Evolutionary conservation across 2,888 invertebrate species (phyloP).

Genomic region (Cataglyphis livida): DNA sequence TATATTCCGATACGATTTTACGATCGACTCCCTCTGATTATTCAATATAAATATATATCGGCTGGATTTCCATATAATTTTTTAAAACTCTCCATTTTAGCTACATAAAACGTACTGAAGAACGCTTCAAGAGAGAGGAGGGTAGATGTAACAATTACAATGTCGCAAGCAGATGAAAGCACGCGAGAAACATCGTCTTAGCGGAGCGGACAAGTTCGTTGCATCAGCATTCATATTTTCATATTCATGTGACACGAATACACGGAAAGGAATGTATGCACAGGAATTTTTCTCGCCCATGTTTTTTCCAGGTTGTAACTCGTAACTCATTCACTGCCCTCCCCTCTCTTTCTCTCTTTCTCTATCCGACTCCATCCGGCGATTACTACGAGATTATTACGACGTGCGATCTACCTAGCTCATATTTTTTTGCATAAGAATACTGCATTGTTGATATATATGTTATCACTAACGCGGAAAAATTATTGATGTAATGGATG

Average conservation of each 20-base stretch:
- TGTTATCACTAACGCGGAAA: background rate
- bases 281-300: slow-evolving; percentile 20
- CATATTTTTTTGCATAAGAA: slow-evolving; percentile 20
- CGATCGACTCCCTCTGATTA: background rate
- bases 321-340: background rate
- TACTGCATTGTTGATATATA: background rate
- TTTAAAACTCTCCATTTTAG: background rate
- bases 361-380: background rate
- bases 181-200: slow-evolving; percentile 21
- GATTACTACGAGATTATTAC: slow-evolving; percentile 15
- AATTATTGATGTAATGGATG: background rate
- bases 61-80: background rate
- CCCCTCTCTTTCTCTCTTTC: background rate
- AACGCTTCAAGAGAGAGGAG: background rate
- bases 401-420: background rate
- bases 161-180: slow-evolving; percentile 21
- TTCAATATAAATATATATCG: background rate
- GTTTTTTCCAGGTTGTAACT: slow-evolving; percentile 1
- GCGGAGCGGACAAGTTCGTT: slow-evolving; percentile 9
- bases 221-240: slow-evolving; percentile 27
- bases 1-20: background rate
- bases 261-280: slow-evolving; percentile 1
- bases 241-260: slow-evolving; percentile 28
- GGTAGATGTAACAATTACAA: background rate
- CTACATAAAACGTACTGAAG: background rate